Conservation (phyloP, 2,888 invertebrate species). For the Yponomeuta malinellus region DNA sequence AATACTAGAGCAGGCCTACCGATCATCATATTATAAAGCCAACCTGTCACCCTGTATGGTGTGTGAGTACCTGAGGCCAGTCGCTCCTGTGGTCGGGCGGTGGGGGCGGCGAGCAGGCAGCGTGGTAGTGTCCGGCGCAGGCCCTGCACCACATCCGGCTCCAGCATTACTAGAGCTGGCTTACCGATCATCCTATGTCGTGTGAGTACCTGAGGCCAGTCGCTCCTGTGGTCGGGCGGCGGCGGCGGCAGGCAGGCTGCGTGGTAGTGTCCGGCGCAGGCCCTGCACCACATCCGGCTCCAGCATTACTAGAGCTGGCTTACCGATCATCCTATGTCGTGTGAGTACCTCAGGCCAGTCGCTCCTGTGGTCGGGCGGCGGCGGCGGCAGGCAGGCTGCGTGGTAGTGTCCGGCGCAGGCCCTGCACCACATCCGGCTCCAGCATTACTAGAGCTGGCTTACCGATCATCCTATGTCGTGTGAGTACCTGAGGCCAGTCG, state of each 20-base stretch:
- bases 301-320: no score
- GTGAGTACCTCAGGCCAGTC: no score
- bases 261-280: conserved; percentile 87
- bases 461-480: no score
- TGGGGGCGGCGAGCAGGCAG: not conserved
- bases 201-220: conserved; percentile 58
- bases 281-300: conserved; percentile 77
- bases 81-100: not conserved
- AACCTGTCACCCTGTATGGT: not conserved
- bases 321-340: no score
- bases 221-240: conserved; percentile 66
- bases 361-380: no score
- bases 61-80: not conserved
- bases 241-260: conserved; percentile 84
- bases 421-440: no score
- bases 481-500: no score
- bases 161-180: no score
- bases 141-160: not conserved
- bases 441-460: no score
- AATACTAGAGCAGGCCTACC: not conserved
- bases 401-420: no score
- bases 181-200: no score
- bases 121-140: not conserved
- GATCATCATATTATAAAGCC: not conserved
- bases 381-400: no score